These are phyloP conservation scores for Toxotes chatareus DNA, from an alignment of 2,113 vertebrate species.

Conservation along the genomic window DNA sequence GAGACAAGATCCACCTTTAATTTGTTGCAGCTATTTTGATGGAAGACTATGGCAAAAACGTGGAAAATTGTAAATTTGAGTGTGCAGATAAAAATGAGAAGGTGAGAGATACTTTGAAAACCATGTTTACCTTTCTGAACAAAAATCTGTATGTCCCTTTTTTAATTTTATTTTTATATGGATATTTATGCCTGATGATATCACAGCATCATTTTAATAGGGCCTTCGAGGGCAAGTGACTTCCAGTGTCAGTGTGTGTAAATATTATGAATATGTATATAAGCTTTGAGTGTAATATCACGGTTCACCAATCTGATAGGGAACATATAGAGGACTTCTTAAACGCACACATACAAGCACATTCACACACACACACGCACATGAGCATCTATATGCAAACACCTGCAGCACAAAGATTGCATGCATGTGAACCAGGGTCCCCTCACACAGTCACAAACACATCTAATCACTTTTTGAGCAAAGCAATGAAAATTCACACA, in stretches of 20 bases:
- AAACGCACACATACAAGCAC: slow-evolving; percentile 31
- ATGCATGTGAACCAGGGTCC: neutral
- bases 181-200: slow-evolving; percentile 56
- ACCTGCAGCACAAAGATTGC: slow-evolving; percentile 40
- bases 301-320: slow-evolving; percentile 67
- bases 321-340: slow-evolving; percentile 56
- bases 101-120: neutral
- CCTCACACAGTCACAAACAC: slow-evolving; percentile 1
- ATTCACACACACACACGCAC: slow-evolving; percentile 17
- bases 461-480: slow-evolving; percentile 32
- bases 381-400: slow-evolving; percentile 41
- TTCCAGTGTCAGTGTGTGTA: slow-evolving; percentile 29
- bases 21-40: no score
- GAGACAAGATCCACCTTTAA: no score
- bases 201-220: slow-evolving; percentile 51
- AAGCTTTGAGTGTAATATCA: slow-evolving; percentile 71
- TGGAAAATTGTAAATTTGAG: neutral
- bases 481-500: neutral
- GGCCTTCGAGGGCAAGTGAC: slow-evolving; percentile 52
- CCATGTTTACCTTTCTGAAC: slow-evolving; percentile 23
- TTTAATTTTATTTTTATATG: slow-evolving; percentile 17
- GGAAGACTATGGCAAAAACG: no score
- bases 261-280: slow-evolving; percentile 65
- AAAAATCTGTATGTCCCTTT: slow-evolving; percentile 1
- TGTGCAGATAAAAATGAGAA: neutral